Evolutionary conservation across 2,888 invertebrate genomes (phyloP), one percentile per base, ranked within the genome.

Genomic region (Diogma glabrata): DNA sequence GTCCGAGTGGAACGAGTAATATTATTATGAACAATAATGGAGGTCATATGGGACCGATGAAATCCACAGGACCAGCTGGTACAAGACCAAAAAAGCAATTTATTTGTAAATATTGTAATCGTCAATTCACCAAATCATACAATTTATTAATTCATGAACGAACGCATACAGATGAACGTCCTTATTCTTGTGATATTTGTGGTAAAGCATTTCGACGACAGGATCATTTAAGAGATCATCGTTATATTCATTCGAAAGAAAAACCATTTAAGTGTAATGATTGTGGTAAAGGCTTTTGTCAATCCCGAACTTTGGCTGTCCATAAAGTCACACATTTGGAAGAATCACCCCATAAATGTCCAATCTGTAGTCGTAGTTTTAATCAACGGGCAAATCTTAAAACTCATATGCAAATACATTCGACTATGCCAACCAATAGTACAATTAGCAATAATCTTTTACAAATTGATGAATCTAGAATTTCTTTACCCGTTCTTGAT

Each of bases 241-340:
- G 89, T 67, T 97, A 95, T 73, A 97, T 96, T 58, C 97, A 97
- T 73, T 92, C 92, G 58, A 96, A 96, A 67, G 94, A 96, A 71
- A 97, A 97, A 69, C 97, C 97, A 0, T 97, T 96, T 74, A 96
- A 94, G 66, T 99, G 97, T 70, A 81, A 79, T 4, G 89, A 94
- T 61, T 97, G 97, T 69, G 94, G 94, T 43, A 97, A 97, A 72
- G 97, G 97, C 5, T 97, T 99, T 72, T 99, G 97, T 67, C 97
- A 97, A 67, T 90, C 92, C 19, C 77, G 97, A 49, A 97, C 97
- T 0, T 73, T 97, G 58, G 93, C 95, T 2, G 95, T 95, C 2
- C 97, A 97, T 73, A 89, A 88, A 69, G 90, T 93, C 57, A 79
- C 93, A 24, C 94, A 94, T 66, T 78, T 89, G 79, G 91, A 93